A percentile compares a stretch with the other conserved stretches of the same genome.
phyloP scores from a whole-genome alignment of 92 coral and sea anemone genomes.

The Zoanthus sociatus region DNA sequence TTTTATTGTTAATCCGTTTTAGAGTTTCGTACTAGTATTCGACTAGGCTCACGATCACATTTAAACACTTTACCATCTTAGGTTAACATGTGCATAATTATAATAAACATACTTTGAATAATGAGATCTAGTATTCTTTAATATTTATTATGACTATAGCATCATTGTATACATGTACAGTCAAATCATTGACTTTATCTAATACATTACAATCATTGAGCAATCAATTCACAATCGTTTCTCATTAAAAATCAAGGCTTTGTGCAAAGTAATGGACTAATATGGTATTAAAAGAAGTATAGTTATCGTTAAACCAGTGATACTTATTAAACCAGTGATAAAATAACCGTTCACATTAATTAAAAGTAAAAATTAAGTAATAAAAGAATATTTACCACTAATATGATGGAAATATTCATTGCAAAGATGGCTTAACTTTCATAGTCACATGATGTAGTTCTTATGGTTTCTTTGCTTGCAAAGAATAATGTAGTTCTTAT shows the following conservation, averaged over 20 bases:
- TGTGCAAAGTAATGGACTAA: constrained; percentile 7
- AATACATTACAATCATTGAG: neutral
- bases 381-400: constrained; percentile 29
- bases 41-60: constrained; percentile 26
- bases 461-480: constrained; percentile 27
- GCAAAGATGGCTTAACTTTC: constrained; percentile 21
- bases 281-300: constrained; percentile 5
- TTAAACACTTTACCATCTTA: constrained; percentile 24
- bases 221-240: neutral
- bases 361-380: constrained; percentile 13
- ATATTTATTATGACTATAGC: constrained; percentile 24
- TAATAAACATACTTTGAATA: constrained; percentile 18
- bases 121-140: constrained; percentile 19
- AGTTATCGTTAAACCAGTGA: constrained; percentile 1
- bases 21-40: constrained; percentile 28
- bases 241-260: constrained; percentile 3
- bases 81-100: constrained; percentile 16
- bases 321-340: neutral
- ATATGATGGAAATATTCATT: constrained; percentile 20
- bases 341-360: neutral
- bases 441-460: constrained; percentile 30
- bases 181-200: neutral
- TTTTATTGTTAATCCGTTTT: constrained; percentile 11
- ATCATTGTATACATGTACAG: constrained; percentile 21
- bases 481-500: constrained; percentile 22